Conservation (phyloP, 2,797 vertebrate species). For the Enteromius thamalakanensis region DNA sequence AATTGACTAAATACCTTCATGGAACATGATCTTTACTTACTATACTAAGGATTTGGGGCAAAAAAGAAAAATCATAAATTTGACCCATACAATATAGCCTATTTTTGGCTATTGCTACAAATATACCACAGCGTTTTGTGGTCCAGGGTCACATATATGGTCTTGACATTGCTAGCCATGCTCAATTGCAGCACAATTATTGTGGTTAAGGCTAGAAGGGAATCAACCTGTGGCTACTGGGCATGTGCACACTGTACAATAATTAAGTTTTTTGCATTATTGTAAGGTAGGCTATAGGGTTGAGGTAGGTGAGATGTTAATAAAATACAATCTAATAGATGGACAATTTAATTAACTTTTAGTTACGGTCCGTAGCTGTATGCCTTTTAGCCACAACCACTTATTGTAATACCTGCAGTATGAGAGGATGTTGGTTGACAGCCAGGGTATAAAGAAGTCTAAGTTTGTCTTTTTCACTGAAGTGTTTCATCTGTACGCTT, state of each 20-base stretch:
- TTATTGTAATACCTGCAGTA: conserved; percentile 76
- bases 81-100: too few species aligned
- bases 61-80: too few species aligned
- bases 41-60: too few species aligned
- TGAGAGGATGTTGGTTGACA: conserved; percentile 81
- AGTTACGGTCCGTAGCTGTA: background rate
- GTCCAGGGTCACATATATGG: too few species aligned
- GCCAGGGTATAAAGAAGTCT: conserved; percentile 84
- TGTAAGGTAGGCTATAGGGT: background rate
- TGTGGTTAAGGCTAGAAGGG: background rate
- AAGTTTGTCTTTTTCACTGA: conserved; percentile 79
- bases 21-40: too few species aligned
- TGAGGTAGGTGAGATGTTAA: background rate
- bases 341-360: background rate
- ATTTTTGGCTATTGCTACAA: too few species aligned
- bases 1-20: too few species aligned
- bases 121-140: too few species aligned
- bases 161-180: background rate
- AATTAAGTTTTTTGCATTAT: background rate
- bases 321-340: background rate
- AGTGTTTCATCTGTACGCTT: conserved; percentile 85
- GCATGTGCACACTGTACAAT: background rate
- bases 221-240: background rate
- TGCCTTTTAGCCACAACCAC: background rate
- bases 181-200: background rate